Conservation (phyloP, 2,797 vertebrate genomes). For the Gephyroberyx darwinii region DNA sequence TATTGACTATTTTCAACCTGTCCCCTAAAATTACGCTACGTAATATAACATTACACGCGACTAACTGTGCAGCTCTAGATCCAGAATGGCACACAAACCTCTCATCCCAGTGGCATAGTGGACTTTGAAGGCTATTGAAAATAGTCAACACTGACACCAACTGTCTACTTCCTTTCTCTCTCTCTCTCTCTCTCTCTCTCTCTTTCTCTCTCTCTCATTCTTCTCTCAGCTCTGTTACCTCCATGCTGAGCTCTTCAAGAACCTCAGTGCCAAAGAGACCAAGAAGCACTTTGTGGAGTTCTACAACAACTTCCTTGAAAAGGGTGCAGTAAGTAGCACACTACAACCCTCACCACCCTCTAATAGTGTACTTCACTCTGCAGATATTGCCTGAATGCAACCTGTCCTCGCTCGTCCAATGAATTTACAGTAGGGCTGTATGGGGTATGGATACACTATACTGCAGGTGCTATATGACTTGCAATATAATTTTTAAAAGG, state of each 20-base stretch:
- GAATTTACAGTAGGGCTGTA: neutral
- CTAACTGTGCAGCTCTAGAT: too few species aligned
- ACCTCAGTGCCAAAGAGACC: conserved; percentile 87
- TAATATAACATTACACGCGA: too few species aligned
- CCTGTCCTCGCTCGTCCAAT: neutral
- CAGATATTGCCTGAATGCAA: neutral
- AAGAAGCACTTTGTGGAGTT: conserved; percentile 91
- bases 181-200: conserved; percentile 1
- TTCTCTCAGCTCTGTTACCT: conserved; percentile 88
- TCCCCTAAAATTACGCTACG: too few species aligned
- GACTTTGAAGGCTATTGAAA: neutral
- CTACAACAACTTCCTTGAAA: conserved; percentile 90
- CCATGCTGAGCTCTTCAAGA: conserved; percentile 86
- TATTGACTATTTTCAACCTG: too few species aligned
- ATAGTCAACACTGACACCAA: neutral
- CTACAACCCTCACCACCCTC: neutral
- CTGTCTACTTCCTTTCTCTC: neutral
- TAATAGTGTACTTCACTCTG: neutral
- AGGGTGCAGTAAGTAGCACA: conserved; percentile 86
- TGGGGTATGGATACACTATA: neutral
- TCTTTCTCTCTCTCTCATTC: neutral
- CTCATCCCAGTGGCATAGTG: too few species aligned
- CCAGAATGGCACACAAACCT: too few species aligned
- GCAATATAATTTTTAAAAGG: neutral
- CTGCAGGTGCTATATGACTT: conserved; percentile 6